phyloP scores from a whole-genome alignment of 1,140 invertebrate genomes.

The Pentalonia nigronervosa region DNA sequence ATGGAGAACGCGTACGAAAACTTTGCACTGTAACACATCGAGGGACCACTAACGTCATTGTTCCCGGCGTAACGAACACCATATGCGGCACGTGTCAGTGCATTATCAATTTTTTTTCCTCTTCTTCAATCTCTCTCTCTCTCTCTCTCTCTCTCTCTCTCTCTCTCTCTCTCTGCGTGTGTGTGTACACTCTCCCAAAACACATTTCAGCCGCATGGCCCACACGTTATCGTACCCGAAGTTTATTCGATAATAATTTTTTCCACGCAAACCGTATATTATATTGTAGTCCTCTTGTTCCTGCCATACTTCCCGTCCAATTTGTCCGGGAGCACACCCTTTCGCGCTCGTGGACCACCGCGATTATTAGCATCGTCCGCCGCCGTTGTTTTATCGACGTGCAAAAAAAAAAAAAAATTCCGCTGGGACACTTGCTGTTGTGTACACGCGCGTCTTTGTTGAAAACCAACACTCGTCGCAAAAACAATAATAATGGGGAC shows the following conservation, averaged over 20 bases:
- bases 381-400: neutral
- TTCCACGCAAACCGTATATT: neutral
- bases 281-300: neutral
- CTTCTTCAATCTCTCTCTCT: neutral
- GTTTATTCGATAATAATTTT: slow-evolving; percentile 42
- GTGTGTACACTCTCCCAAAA: neutral
- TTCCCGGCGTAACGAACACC: slow-evolving; percentile 32
- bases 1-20: slow-evolving; percentile 40
- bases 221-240: neutral
- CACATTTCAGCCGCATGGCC: neutral
- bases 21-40: slow-evolving; percentile 35
- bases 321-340: neutral
- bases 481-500: neutral
- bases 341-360: neutral
- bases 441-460: neutral
- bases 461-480: slow-evolving; percentile 5
- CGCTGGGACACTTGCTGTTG: neutral
- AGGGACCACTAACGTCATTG: slow-evolving; percentile 45
- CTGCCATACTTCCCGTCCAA: neutral
- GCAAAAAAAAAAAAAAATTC: neutral
- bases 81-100: slow-evolving; percentile 44
- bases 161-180: neutral
- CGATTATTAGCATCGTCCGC: neutral
- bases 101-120: slow-evolving; percentile 39
- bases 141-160: neutral